Evolutionary conservation across 2,113 vertebrate genomes (phyloP).

Genomic region (Mus spicilegus): DNA sequence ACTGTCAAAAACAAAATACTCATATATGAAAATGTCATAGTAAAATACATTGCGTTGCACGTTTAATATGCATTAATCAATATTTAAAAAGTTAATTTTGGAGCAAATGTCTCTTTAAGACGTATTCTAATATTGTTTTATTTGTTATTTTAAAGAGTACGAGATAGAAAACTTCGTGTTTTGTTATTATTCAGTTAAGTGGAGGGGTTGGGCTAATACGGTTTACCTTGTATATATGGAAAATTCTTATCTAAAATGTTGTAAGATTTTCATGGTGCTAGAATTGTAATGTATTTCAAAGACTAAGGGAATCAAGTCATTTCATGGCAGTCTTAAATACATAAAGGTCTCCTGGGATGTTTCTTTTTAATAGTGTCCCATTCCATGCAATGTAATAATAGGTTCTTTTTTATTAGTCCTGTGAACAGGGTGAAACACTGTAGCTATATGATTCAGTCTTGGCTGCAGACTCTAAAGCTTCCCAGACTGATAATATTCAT

Average conservation of each 20-base stretch:
- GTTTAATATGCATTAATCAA: not conserved
- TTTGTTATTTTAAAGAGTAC: not conserved
- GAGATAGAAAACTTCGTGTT: not conserved
- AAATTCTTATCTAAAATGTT: not conserved
- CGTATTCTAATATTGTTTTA: slow-evolving; percentile 12
- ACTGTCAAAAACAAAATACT: too few relatives aligned
- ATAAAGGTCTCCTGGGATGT: not conserved
- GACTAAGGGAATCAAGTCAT: not conserved
- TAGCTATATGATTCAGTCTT: not conserved
- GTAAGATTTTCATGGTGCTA: not conserved
- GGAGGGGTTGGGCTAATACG: not conserved
- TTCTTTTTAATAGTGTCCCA: not conserved
- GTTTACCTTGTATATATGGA: not conserved
- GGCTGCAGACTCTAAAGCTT: not conserved
- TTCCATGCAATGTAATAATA: not conserved
- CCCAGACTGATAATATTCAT: not conserved
- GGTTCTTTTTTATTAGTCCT: not conserved
- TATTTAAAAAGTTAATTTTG: not conserved
- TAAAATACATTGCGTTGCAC: not conserved
- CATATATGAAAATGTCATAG: not conserved
- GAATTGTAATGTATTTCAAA: slow-evolving; percentile 40
- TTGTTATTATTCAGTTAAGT: not conserved
- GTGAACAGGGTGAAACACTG: not conserved
- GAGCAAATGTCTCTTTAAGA: not conserved
- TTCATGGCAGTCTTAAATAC: not conserved